These are phyloP conservation scores for Neomonachus schauinslandi DNA, from an alignment of 2,113 vertebrate genomes.

Conservation along the genomic window DNA sequence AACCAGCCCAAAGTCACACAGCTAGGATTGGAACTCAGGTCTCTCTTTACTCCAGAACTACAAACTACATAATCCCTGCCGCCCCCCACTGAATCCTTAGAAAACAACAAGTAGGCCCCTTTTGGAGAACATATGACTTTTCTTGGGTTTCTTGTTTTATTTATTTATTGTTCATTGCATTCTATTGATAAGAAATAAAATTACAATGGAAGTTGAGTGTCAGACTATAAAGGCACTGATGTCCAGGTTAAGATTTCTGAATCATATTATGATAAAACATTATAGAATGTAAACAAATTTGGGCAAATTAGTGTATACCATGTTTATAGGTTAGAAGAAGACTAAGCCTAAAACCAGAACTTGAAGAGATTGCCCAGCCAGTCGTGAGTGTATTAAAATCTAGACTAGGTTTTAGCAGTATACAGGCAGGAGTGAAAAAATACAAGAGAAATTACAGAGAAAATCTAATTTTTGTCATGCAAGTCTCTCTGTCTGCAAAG, in stretches of 20 bases:
- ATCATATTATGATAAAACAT: not conserved
- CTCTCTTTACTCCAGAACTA: not conserved
- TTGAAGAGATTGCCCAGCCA: not conserved
- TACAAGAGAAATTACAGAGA: not conserved
- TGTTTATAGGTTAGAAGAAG: not conserved
- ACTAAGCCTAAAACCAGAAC: not conserved
- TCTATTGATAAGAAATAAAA: not conserved
- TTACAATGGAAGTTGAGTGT: not conserved
- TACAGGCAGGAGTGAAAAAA: not conserved
- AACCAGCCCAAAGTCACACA: not conserved
- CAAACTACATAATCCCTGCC: not conserved
- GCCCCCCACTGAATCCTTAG: not conserved
- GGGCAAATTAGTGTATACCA: not conserved
- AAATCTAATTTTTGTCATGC: not conserved
- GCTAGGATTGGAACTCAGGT: not conserved
- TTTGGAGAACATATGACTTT: not conserved
- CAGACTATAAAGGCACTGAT: not conserved
- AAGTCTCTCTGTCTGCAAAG: not conserved
- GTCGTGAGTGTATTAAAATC: not conserved
- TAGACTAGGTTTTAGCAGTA: not conserved
- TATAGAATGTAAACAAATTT: not conserved
- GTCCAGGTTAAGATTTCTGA: slow-evolving; percentile 28
- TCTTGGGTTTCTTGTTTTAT: not conserved
- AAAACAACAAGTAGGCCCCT: not conserved
- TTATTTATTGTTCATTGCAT: not conserved